Base-by-base conservation (phyloP, 1,140 invertebrate genomes). In the Microvelia longipes region DNA sequence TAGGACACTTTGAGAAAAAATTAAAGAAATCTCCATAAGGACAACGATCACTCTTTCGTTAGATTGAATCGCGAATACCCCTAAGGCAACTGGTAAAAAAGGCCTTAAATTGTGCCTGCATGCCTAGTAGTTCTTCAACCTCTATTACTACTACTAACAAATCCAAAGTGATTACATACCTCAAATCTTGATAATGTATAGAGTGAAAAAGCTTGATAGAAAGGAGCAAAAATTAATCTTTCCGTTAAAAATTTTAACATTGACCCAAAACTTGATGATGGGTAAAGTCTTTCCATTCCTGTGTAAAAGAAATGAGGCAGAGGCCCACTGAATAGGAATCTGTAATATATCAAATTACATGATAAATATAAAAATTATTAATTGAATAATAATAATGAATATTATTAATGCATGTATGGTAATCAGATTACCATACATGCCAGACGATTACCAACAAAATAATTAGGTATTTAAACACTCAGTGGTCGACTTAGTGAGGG, bases 301-400 rank as follows among this genome's bases (percentile, higher is more conserved):
- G 80, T 79, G 75, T 88, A 89, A 76, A 90, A 89, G 73, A 83
- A 89, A 77, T 89, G 88, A 1, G 88, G 88, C 1, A 88, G 78
- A 25, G 85, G 81, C 1, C 88, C 88, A 50, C 88, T 88, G 78
- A 90, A 89, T 13, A 88, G 73, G 26, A 90, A 79, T 28, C 87
- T 87, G 77, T 30, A 79, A 81, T 67, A 24, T 76, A 73, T n/a
- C n/a, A n/a, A n/a, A 72, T 66, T 50, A 76, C 76, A 71, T 71
- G 29, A 68, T 24, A 65, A 28, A 11, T 71, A 29, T 28, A 15
- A 66, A 73, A 66, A 70, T 73, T 71, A 70, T 66, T n/a, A n/a
- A n/a, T n/a, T n/a, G n/a, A n/a, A n/a, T n/a, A n/a, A n/a, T n/a
- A n/a, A n/a, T n/a, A n/a, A n/a, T n/a, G n/a, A n/a, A n/a, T n/a